A percentile compares a stretch with the other conserved stretches of the same genome.
Conservation (phyloP, 2,888 invertebrate genomes). For the Oligia latruncula region DNA sequence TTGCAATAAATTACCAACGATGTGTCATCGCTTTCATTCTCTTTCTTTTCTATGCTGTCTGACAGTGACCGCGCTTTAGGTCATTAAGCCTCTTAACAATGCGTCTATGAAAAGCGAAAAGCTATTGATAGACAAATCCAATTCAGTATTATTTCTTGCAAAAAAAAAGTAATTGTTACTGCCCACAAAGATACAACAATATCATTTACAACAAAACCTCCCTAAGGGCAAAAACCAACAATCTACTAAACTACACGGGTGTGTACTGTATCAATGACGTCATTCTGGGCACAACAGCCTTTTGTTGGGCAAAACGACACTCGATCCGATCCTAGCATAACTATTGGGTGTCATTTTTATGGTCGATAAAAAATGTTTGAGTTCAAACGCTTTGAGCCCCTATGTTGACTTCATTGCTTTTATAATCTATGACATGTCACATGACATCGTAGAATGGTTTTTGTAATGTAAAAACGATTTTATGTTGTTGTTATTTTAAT, state of each 20-base stretch:
- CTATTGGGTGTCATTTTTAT: slow-evolving; percentile 52
- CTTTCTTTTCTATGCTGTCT: no score
- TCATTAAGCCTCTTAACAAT: neutral
- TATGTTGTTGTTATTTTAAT: slow-evolving; percentile 6
- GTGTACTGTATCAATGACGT: slow-evolving; percentile 45
- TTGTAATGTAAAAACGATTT: slow-evolving; percentile 7
- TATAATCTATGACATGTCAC: slow-evolving; percentile 25
- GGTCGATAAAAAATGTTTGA: slow-evolving; percentile 46
- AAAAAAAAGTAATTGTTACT: neutral
- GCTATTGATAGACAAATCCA: neutral
- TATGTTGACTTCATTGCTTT: slow-evolving; percentile 29
- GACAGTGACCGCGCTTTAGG: no score
- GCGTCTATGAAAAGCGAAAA: neutral
- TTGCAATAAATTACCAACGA: no score
- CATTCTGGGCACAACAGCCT: slow-evolving; percentile 21
- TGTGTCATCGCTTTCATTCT: no score
- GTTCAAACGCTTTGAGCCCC: slow-evolving; percentile 27
- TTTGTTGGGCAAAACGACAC: slow-evolving; percentile 44
- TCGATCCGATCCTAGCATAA: slow-evolving; percentile 37
- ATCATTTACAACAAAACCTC: slow-evolving; percentile 16
- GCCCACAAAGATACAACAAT: slow-evolving; percentile 5
- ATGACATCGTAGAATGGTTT: slow-evolving; percentile 14
- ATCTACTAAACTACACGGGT: slow-evolving; percentile 47
- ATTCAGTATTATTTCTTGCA: neutral
- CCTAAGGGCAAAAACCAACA: slow-evolving; percentile 7